A percentile compares a stretch with the other conserved stretches of the same genome.
Conservation (phyloP, 2,888 invertebrate species). For the Zaprionus bogoriensis region DNA sequence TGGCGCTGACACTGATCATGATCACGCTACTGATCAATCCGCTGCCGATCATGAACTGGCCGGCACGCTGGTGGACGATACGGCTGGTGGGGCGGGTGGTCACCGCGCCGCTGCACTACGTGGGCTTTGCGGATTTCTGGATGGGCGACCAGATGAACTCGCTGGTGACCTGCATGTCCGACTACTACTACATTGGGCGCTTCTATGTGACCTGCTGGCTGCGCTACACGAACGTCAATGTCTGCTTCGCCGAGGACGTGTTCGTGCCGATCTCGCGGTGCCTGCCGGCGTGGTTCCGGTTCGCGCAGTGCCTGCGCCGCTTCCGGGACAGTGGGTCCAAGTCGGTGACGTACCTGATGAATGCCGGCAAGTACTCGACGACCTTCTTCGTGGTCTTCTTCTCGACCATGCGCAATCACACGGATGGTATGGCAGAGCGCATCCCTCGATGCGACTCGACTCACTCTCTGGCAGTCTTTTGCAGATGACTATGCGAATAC, state of each 20-base stretch:
- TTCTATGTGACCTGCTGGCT: conserved; percentile 87
- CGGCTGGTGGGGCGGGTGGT: conserved; percentile 87
- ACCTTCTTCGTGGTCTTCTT: conserved; percentile 96
- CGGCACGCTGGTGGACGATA: conserved; percentile 92
- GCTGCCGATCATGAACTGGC: conserved; percentile 92
- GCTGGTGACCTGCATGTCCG: conserved; percentile 92
- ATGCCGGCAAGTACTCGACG: conserved; percentile 98
- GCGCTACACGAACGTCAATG: conserved; percentile 1
- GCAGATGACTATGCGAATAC: conserved; percentile 85
- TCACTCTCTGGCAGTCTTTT: conserved; percentile 46
- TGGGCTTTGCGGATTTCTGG: conserved; percentile 98
- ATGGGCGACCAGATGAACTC: conserved; percentile 97
- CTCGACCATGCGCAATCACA: conserved; percentile 84
- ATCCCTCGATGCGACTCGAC: neutral
- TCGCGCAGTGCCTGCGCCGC: conserved; percentile 96
- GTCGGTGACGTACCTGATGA: conserved; percentile 95
- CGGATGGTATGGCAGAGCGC: conserved; percentile 70
- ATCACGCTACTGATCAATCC: conserved; percentile 94
- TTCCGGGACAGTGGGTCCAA: conserved; percentile 94
- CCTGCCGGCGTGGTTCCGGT: conserved; percentile 98
- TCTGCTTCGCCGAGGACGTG: conserved; percentile 86
- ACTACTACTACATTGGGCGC: conserved; percentile 95
- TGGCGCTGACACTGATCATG: conserved; percentile 91
- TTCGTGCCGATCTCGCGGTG: conserved; percentile 92
- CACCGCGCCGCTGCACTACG: conserved; percentile 94